Percentiles rank a stretch among this genome's conserved stretches.
These are phyloP conservation scores for Synaphobranchus kaupii DNA, from an alignment of 2,797 vertebrate species.

Conservation along the genomic window DNA sequence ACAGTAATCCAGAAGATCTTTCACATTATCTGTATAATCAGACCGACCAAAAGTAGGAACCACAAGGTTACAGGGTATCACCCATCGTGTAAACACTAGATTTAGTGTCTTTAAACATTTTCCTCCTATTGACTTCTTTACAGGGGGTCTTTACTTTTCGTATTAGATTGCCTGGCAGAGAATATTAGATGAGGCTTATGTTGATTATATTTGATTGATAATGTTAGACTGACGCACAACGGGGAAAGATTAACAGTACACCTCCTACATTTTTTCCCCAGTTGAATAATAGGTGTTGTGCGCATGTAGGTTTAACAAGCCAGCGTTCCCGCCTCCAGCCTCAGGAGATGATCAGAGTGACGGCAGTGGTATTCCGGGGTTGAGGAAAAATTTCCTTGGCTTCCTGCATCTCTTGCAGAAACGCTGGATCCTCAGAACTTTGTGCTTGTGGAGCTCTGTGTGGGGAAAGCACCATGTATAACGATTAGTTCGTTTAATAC, in stretches of 20 bases:
- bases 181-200: background rate
- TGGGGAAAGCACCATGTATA: background rate
- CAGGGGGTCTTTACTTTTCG: background rate
- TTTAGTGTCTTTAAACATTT: background rate
- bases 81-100: background rate
- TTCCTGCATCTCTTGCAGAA: conserved; percentile 9
- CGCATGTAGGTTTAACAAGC: background rate
- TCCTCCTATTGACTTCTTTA: background rate
- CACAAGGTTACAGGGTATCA: background rate
- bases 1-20: background rate
- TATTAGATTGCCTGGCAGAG: background rate
- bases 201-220: background rate
- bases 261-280: background rate
- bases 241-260: background rate
- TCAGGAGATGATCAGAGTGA: background rate
- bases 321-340: background rate
- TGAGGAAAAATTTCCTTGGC: background rate
- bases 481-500: background rate
- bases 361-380: conserved; percentile 12
- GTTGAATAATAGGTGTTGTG: too few species aligned
- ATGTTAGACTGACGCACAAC: background rate
- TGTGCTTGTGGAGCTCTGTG: conserved; percentile 4
- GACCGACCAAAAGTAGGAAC: background rate
- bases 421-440: background rate
- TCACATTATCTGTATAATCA: background rate